A percentile compares a stretch with the other conserved stretches of the same genome.
These are phyloP conservation scores for Aplocera efformata DNA, from an alignment of 2,888 invertebrate genomes.

Conservation along the genomic window DNA sequence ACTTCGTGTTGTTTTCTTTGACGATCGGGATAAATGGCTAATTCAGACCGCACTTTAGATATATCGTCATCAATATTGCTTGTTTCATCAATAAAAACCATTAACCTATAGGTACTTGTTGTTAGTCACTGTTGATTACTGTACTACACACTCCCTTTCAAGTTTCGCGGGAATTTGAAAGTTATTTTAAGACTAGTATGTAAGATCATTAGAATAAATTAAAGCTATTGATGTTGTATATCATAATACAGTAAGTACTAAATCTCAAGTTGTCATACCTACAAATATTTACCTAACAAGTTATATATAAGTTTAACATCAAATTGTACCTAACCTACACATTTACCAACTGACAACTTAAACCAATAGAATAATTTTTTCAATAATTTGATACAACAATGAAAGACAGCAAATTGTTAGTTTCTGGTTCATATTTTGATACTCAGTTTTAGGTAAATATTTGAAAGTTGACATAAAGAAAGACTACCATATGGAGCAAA, in stretches of 20 bases:
- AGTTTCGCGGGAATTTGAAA: constrained; percentile 6
- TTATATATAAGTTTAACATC: no score
- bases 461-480: background rate
- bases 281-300: background rate
- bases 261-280: constrained; percentile 5
- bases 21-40: no score
- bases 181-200: constrained; percentile 4
- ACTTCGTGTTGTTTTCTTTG: no score
- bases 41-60: background rate
- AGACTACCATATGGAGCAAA: background rate
- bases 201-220: constrained; percentile 28
- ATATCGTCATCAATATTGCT: background rate
- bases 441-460: no score
- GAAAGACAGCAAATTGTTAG: no score
- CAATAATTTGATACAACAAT: no score
- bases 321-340: no score
- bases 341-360: no score
- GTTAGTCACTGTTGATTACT: constrained; percentile 14
- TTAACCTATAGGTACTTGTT: constrained; percentile 1
- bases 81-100: background rate
- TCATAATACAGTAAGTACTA: constrained; percentile 21
- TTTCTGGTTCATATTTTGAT: no score
- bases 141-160: constrained; percentile 3
- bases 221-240: constrained; percentile 29
- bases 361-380: no score